Percentiles rank a stretch among this genome's conserved stretches.
These are phyloP conservation scores for Carcharodon carcharias DNA, from an alignment of 2,797 vertebrate genomes.

Conservation along the genomic window DNA sequence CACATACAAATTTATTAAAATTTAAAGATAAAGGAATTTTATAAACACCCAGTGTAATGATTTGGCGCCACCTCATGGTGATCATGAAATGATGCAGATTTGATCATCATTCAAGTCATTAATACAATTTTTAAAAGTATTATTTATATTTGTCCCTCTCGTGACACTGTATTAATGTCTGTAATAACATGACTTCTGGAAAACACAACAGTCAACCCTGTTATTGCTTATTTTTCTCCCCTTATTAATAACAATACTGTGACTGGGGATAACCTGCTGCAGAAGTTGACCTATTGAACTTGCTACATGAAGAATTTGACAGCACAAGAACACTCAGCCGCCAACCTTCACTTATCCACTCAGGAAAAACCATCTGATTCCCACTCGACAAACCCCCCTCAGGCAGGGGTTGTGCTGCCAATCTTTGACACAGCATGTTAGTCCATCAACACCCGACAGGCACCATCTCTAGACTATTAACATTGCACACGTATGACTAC, in stretches of 20 bases:
- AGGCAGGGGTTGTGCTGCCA: not conserved
- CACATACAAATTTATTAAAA: not conserved
- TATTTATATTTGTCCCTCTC: not conserved
- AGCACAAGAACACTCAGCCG: not conserved
- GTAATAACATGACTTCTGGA: not conserved
- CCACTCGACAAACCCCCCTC: not conserved
- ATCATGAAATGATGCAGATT: not conserved
- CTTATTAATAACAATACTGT: not conserved
- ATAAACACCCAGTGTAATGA: not conserved
- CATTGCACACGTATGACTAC: too few relatives aligned
- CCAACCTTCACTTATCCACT: not conserved
- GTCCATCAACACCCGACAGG: not conserved
- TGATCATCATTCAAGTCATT: not conserved
- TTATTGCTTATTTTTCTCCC: not conserved
- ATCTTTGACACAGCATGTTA: too few relatives aligned
- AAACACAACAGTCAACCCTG: not conserved
- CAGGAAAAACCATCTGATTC: not conserved
- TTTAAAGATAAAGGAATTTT: not conserved
- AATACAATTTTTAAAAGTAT: not conserved
- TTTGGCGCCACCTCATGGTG: not conserved
- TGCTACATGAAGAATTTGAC: not conserved
- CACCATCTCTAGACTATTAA: not conserved
- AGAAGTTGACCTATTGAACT: not conserved
- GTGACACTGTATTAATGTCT: not conserved
- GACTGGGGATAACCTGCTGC: not conserved